Base-by-base conservation (phyloP, 1,140 invertebrate genomes). In the Trypoxylus dichotomus region DNA sequence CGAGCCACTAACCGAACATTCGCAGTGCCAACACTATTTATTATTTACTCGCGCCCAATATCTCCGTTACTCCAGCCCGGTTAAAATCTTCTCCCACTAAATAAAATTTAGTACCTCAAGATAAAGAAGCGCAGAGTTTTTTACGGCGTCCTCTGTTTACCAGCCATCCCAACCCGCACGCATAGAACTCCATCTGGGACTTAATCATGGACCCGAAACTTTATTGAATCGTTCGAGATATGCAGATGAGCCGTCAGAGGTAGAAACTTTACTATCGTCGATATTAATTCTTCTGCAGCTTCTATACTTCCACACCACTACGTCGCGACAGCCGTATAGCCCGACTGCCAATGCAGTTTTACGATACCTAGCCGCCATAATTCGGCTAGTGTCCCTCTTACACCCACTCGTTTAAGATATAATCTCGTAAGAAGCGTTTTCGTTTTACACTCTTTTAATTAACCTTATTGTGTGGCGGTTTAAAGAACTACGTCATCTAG, bases 171-270 rank as follows among this genome's bases (percentile, higher is more conserved):
- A 5, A 47, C 43, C n/a, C 43, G 13, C 3, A 47, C 43, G 13
- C 6, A 47, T 13, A 47, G n/a, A 47, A 47, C 43, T 15, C 43
- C 11, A n/a, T 47, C 43, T 47, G n/a, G 43, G 13, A 47, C 43
- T 47, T 47, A 54, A 19, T 54, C 19, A 54, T 19, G 47, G 15
- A 19, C 19, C 47, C 19, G 15, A 54, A 19, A 54, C 47, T 54
- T 54, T 54, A 54, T 19, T 54, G 47, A 54, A 54, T 54, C 47
- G 47, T 54, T 54, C 47, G n/a, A 54, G 47, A 54, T 54, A 54
- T 54, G 47, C 47, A 54, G 47, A 54, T 54, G 47, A 54, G 47
- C 47, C 47, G 47, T 54, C 47, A 54, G 47, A n/a, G 19, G 47
- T 54, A n/a, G 15, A 19, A 54, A 19, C 47, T 54, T 54, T 54